phyloP scores from a whole-genome alignment of 53 echinoderm and acorn worm genomes.

The Mesocentrotus franciscanus region DNA sequence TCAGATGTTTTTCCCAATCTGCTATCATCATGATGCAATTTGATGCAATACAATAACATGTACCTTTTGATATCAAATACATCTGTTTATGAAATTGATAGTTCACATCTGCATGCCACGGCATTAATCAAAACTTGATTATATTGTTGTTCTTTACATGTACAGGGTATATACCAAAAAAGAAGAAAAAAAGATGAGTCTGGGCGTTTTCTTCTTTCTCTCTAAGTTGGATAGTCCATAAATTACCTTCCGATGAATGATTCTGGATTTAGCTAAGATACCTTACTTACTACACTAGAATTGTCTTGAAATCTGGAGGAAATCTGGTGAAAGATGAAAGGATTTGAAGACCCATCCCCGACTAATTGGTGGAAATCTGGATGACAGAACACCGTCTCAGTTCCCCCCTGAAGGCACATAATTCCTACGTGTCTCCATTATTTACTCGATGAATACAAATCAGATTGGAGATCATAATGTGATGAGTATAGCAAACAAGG shows the following conservation, averaged over 20 bases:
- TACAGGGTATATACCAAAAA: too few relatives aligned
- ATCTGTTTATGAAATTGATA: neutral
- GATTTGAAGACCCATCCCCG: conserved; percentile 22
- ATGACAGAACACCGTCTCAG: neutral
- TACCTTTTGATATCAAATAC: neutral
- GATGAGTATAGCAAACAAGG: neutral
- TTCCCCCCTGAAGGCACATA: neutral
- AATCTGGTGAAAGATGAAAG: neutral
- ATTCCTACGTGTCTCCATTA: neutral
- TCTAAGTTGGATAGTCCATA: neutral
- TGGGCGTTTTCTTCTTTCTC: neutral
- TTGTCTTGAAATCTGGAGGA: conserved; percentile 19
- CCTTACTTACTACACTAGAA: neutral
- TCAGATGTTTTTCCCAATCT: neutral
- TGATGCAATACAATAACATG: neutral
- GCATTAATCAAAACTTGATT: conserved; percentile 16
- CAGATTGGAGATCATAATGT: neutral
- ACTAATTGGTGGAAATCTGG: conserved; percentile 32
- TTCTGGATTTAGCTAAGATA: conserved; percentile 31
- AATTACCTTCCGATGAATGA: conserved; percentile 12
- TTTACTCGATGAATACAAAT: neutral
- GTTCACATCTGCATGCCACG: neutral
- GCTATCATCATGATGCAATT: neutral
- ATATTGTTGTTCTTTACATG: neutral
- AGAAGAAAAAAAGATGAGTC: neutral